These are phyloP conservation scores for Sussaba pulchella DNA, from an alignment of 2,888 invertebrate species.

Conservation along the genomic window DNA sequence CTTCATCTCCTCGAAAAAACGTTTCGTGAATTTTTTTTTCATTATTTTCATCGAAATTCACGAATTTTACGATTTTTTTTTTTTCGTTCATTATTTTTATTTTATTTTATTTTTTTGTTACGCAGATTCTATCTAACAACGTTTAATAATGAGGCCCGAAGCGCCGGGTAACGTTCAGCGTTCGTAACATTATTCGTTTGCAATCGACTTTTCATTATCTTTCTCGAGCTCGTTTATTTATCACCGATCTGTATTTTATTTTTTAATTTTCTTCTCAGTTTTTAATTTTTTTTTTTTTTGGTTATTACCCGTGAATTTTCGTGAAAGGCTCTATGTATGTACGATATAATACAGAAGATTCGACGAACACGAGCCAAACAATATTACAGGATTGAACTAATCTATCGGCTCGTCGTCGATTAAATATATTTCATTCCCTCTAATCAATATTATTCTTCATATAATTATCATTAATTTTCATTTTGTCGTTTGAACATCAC, in stretches of 20 bases:
- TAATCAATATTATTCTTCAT: background rate
- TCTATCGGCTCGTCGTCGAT: constrained; percentile 40
- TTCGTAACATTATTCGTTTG: constrained; percentile 40
- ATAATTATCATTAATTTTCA: background rate
- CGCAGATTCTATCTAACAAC: constrained; percentile 41
- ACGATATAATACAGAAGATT: constrained; percentile 29
- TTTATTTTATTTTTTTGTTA: constrained; percentile 29
- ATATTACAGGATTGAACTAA: constrained; percentile 41
- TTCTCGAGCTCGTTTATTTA: constrained; percentile 56
- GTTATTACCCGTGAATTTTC: constrained; percentile 48
- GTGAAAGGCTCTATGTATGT: constrained; percentile 41
- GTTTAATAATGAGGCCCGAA: constrained; percentile 61
- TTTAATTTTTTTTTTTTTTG: no score
- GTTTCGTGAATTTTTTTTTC: constrained; percentile 7
- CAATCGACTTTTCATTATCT: constrained; percentile 6
- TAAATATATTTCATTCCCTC: constrained; percentile 7
- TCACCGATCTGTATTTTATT: constrained; percentile 33
- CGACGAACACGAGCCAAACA: constrained; percentile 39
- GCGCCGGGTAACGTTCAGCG: constrained; percentile 33
- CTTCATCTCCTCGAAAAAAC: constrained; percentile 22
- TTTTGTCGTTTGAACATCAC: constrained; percentile 27
- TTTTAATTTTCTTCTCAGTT: no score
- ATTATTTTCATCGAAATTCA: background rate
- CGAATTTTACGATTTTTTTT: constrained; percentile 41
- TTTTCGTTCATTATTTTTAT: no score